Conservation (phyloP, 2,113 vertebrate species). For the Boleophthalmus pectinirostris region DNA sequence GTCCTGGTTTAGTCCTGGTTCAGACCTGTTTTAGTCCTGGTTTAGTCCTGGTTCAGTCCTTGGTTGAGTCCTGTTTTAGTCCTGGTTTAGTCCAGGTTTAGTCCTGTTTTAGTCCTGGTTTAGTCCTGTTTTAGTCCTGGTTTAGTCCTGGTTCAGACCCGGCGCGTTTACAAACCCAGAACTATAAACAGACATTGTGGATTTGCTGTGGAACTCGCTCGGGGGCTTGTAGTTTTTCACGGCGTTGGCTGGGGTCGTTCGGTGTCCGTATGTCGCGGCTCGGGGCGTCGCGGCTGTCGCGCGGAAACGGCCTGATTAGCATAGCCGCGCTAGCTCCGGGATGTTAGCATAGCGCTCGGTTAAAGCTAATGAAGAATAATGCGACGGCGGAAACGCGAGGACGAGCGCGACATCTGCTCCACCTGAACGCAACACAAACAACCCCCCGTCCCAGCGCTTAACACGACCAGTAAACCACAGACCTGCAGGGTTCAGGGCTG, state of each 20-base stretch:
- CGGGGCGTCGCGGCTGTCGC: slow-evolving; percentile 46
- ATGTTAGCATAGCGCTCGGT: slow-evolving; percentile 89
- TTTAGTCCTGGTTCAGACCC: too few species aligned
- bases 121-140: too few species aligned
- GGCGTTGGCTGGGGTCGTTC: slow-evolving; percentile 32
- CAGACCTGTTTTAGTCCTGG: too few species aligned
- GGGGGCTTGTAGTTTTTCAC: slow-evolving; percentile 30
- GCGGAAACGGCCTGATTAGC: slow-evolving; percentile 54
- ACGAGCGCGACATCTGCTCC: slow-evolving; percentile 88
- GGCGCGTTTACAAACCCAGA: background rate
- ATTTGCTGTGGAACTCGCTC: slow-evolving; percentile 29
- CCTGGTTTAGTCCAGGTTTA: too few species aligned
- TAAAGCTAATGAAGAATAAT: slow-evolving; percentile 91
- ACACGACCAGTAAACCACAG: too few species aligned
- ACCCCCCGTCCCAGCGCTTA: slow-evolving; percentile 1
- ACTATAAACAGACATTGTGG: slow-evolving; percentile 31
- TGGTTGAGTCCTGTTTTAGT: too few species aligned
- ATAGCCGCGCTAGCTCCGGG: slow-evolving; percentile 69
- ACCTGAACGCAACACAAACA: slow-evolving; percentile 48
- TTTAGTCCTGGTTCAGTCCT: too few species aligned
- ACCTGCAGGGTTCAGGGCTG: too few species aligned
- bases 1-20: too few species aligned
- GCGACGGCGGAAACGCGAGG: slow-evolving; percentile 77
- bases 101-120: too few species aligned
- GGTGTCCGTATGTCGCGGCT: slow-evolving; percentile 49